Evolutionary conservation across 92 coral and sea anemone species (phyloP).

Genomic region (Anthopleura xanthogrammica): DNA sequence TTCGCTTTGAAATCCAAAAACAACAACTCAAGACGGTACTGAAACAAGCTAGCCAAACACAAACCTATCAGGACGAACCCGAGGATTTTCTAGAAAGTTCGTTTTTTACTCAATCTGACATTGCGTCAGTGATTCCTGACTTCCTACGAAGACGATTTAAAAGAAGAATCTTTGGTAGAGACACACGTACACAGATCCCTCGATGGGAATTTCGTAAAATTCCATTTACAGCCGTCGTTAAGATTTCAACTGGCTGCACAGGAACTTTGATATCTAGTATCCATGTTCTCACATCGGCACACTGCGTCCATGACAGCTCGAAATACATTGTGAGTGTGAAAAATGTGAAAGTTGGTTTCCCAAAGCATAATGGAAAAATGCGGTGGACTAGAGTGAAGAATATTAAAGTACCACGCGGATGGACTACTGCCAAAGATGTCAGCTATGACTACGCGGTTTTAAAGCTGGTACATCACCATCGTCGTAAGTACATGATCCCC

Average conservation of each 20-base stretch:
- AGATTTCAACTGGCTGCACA: slow-evolving; percentile 75
- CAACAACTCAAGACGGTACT: background rate
- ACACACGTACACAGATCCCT: slow-evolving; percentile 47
- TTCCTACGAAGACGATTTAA: slow-evolving; percentile 33
- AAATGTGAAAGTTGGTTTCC: slow-evolving; percentile 70
- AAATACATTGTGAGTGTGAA: slow-evolving; percentile 44
- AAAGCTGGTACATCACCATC: slow-evolving; percentile 43
- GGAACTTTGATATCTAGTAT: slow-evolving; percentile 72
- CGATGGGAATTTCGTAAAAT: slow-evolving; percentile 47
- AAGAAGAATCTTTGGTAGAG: slow-evolving; percentile 50
- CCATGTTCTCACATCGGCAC: slow-evolving; percentile 90
- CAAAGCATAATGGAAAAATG: slow-evolving; percentile 56
- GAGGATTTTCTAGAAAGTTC: slow-evolving; percentile 7
- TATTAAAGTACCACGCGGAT: slow-evolving; percentile 55
- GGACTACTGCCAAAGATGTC: slow-evolving; percentile 18
- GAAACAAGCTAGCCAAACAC: background rate
- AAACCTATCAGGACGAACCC: slow-evolving; percentile 1
- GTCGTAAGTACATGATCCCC: slow-evolving; percentile 48
- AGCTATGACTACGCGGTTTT: slow-evolving; percentile 71
- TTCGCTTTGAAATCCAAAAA: slow-evolving; percentile 33
- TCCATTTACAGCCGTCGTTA: slow-evolving; percentile 85
- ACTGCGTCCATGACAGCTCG: slow-evolving; percentile 81
- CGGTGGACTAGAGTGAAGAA: slow-evolving; percentile 51
- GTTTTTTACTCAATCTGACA: slow-evolving; percentile 11
- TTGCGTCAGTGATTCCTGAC: slow-evolving; percentile 27